A percentile compares a stretch with the other conserved stretches of the same genome.
Conservation (phyloP, 1,140 invertebrate species). For the Acarapis woodi region DNA sequence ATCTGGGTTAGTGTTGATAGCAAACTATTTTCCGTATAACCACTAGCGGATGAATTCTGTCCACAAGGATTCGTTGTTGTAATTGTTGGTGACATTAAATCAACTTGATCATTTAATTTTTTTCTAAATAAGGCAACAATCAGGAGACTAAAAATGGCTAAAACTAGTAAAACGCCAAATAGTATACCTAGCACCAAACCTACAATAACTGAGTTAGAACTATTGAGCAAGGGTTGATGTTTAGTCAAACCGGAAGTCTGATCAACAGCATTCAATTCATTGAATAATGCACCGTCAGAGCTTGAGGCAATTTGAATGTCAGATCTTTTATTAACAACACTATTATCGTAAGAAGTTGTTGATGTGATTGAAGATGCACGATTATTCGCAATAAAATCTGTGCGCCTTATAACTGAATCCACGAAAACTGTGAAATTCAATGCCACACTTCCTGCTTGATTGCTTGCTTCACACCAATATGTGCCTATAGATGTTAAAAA, state of each 20-base stretch:
- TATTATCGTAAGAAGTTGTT: not conserved
- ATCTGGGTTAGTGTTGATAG: no score
- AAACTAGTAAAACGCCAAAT: slow-evolving; percentile 9
- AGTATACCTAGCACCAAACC: slow-evolving; percentile 9
- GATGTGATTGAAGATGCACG: not conserved
- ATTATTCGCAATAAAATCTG: not conserved
- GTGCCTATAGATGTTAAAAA: no score
- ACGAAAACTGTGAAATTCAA: slow-evolving; percentile 1
- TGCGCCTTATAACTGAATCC: not conserved
- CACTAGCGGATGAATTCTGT: no score
- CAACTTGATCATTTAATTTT: no score
- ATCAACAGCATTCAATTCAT: not conserved
- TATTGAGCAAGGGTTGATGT: not conserved
- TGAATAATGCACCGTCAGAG: not conserved
- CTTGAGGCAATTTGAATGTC: not conserved
- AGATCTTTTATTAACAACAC: not conserved
- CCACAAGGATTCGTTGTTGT: no score
- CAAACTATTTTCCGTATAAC: no score
- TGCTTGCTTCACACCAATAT: slow-evolving; percentile 1
- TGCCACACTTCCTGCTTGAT: not conserved
- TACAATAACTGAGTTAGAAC: slow-evolving; percentile 2
- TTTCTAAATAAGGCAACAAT: no score
- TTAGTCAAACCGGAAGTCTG: not conserved
- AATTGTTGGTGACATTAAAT: no score
- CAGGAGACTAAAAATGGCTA: slow-evolving; percentile 6